These are phyloP conservation scores for Drosophila mauritiana DNA, from an alignment of 1,140 invertebrate genomes.

Conservation along the genomic window DNA sequence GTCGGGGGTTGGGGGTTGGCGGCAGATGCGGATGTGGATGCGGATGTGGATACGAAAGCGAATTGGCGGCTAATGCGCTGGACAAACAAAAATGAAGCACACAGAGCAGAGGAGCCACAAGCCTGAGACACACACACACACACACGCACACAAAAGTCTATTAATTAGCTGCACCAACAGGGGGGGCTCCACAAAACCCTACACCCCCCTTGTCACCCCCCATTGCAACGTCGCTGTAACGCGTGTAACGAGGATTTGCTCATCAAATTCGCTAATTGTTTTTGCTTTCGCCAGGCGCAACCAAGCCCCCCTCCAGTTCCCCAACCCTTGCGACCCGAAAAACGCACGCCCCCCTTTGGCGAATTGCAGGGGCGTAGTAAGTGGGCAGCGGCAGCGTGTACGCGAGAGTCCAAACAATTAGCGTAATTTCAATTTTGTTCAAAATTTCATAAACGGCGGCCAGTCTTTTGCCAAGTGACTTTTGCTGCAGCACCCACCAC, in stretches of 20 bases:
- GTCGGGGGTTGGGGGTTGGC: neutral
- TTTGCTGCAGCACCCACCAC: neutral
- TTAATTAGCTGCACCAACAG: constrained; percentile 65
- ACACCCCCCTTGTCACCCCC: neutral
- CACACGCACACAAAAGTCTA: constrained; percentile 50
- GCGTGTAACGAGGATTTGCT: constrained; percentile 72
- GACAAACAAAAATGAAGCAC: constrained; percentile 52
- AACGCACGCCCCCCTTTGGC: neutral
- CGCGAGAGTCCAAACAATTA: constrained; percentile 77
- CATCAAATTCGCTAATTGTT: constrained; percentile 83
- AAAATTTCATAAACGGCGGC: constrained; percentile 83
- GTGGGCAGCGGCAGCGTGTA: neutral
- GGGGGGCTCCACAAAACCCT: neutral
- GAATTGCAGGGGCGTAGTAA: neutral
- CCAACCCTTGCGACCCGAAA: neutral
- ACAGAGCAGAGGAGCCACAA: constrained; percentile 19
- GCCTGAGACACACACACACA: constrained; percentile 48
- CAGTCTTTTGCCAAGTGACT: constrained; percentile 27
- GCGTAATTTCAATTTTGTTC: constrained; percentile 84
- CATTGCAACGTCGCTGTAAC: constrained; percentile 15
- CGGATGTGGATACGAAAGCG: constrained; percentile 34
- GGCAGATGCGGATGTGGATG: constrained; percentile 8
- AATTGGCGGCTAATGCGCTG: constrained; percentile 57
- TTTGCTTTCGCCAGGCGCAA: constrained; percentile 50
- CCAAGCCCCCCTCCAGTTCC: neutral